phyloP scores from a whole-genome alignment of 2,888 invertebrate species.

The Eupithecia dodoneata region DNA sequence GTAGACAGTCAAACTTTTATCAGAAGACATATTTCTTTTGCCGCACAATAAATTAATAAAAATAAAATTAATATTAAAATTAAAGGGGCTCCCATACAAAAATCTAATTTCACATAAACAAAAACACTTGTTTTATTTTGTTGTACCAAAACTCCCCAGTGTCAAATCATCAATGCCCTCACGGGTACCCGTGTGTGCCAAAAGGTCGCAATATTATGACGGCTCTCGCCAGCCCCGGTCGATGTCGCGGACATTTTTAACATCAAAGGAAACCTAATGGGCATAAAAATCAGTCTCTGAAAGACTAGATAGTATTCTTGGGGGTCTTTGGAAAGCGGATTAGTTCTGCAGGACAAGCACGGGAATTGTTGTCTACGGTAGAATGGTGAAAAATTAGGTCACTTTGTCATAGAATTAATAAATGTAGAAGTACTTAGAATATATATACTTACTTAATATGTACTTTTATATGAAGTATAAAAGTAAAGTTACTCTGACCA shows the following conservation, averaged over 20 bases:
- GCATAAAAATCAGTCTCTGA: slow-evolving; percentile 13
- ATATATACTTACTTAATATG: too few species aligned
- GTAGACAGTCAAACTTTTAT: too few species aligned
- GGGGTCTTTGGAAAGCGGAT: neutral
- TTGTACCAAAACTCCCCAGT: neutral
- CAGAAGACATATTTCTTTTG: too few species aligned
- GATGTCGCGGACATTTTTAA: slow-evolving; percentile 4
- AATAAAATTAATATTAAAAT: too few species aligned
- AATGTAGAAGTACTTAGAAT: too few species aligned
- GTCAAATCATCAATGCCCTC: neutral
- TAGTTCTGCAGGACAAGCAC: neutral
- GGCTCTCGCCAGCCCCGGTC: neutral
- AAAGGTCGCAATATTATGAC: neutral
- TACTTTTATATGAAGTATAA: too few species aligned
- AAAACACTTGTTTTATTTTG: neutral
- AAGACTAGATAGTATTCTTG: slow-evolving; percentile 15
- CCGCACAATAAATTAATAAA: too few species aligned
- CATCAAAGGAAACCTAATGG: slow-evolving; percentile 9
- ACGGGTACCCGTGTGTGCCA: neutral
- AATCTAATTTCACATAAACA: neutral
- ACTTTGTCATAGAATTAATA: too few species aligned
- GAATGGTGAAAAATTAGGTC: too few species aligned
- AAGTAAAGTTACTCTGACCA: too few species aligned
- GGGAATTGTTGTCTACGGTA: too few species aligned
- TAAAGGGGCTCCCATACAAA: too few species aligned